These are phyloP conservation scores for Rhinella marina DNA, from an alignment of 2,797 vertebrate species.

Conservation along the genomic window DNA sequence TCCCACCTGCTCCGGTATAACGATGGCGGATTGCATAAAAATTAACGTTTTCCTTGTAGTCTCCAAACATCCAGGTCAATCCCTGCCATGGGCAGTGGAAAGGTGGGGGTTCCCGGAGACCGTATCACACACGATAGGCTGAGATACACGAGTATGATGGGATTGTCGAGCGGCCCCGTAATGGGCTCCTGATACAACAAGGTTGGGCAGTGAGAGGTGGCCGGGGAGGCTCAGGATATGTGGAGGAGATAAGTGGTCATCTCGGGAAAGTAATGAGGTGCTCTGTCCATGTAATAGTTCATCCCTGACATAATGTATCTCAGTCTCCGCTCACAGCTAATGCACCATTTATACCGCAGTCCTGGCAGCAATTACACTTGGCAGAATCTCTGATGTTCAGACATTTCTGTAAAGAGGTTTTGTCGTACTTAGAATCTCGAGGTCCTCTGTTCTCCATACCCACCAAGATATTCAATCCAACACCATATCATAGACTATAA, in stretches of 20 bases:
- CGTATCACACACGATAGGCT: neutral
- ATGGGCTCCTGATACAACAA: neutral
- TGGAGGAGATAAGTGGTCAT: constrained; percentile 14
- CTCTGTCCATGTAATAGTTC: constrained; percentile 13
- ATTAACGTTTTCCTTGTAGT: neutral
- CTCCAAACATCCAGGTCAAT: neutral
- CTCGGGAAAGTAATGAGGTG: neutral
- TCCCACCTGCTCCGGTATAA: neutral
- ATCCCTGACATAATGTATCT: constrained; percentile 10
- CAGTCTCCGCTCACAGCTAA: neutral
- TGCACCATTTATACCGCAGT: constrained; percentile 55
- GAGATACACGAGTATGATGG: neutral
- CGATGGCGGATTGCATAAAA: neutral
- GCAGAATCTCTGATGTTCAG: constrained; percentile 18
- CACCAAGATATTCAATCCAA: neutral
- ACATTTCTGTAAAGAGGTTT: constrained; percentile 10
- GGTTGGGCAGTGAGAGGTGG: neutral
- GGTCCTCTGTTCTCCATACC: neutral
- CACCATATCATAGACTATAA: neutral
- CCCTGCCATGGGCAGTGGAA: neutral
- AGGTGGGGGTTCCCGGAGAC: neutral
- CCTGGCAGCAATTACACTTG: constrained; percentile 40
- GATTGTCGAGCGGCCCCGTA: neutral
- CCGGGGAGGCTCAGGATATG: neutral
- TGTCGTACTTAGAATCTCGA: neutral